Evolutionary conservation across 2,797 vertebrate genomes (phyloP).

Genomic region (Danio tinwini): DNA sequence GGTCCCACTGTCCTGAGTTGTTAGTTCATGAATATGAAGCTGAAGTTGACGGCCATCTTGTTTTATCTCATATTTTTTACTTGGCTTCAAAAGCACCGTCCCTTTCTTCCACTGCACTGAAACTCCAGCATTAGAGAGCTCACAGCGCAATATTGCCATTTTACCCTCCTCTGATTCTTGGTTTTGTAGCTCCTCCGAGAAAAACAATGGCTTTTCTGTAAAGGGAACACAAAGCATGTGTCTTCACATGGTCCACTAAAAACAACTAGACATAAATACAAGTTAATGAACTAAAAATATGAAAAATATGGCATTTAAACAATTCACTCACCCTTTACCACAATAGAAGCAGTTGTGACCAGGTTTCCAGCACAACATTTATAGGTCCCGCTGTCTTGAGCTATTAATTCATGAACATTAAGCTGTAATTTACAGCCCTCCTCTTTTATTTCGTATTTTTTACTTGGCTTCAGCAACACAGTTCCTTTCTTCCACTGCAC

Average conservation of each 20-base stretch:
- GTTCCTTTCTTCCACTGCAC: constrained; percentile 50
- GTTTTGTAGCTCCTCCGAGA: constrained; percentile 21
- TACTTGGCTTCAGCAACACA: constrained; percentile 20
- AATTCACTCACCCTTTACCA: constrained; percentile 60
- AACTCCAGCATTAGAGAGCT: constrained; percentile 41
- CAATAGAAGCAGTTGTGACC: neutral
- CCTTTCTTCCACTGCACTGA: constrained; percentile 47
- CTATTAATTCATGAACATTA: constrained; percentile 11
- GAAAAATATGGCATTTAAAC: no score
- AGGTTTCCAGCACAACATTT: constrained; percentile 46
- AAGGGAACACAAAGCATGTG: neutral
- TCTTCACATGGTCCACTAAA: neutral
- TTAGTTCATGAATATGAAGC: constrained; percentile 34
- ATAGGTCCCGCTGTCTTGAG: constrained; percentile 42
- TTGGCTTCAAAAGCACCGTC: constrained; percentile 11
- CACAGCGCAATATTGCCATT: constrained; percentile 18
- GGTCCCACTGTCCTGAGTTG: constrained; percentile 22
- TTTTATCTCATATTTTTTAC: constrained; percentile 40
- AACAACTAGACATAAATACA: no score
- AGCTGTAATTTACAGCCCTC: constrained; percentile 38
- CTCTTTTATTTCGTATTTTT: constrained; percentile 41
- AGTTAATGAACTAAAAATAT: no score
- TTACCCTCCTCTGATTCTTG: constrained; percentile 14
- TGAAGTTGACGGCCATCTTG: constrained; percentile 32
- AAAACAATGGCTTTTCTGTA: constrained; percentile 36